Evolutionary conservation across 2,113 vertebrate genomes (phyloP), one percentile per base, ranked within the genome.

Genomic region (Lamprologus speciosus): DNA sequence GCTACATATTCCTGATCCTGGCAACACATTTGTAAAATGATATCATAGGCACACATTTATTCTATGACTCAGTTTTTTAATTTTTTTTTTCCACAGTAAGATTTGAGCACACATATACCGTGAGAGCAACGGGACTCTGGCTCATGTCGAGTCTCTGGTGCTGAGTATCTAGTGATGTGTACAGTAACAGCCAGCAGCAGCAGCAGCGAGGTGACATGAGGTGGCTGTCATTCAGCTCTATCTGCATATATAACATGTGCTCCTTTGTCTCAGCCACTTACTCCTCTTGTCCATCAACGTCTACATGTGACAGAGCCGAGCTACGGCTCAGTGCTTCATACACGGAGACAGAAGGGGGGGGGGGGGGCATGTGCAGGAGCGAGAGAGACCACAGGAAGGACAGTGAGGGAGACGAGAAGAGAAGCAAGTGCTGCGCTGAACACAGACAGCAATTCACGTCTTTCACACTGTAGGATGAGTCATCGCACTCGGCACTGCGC

Each of bases 391-490:
- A 28, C 31, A 78, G 84, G 85, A 75, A 83, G 70, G 83, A 89
- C 78, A 70, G 58, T 5, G 23, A 86, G 75, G 78, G 54, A 83
- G 80, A 54, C 63, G 47, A 55, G 80, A 65, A 84, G 54, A 28
- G 73, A 79, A 86, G 31, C 35, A 37, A 86, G 85, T 28, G 81
- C 58, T 8, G 45, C 21, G 73, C 80, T 78, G 87, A 87, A 87
- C 85, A 78, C 82, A 53, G 89, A 42, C 89, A 92, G 84, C 89
- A 26, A 65, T 82, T 88, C 83, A 79, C 26, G 55, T 92, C 85
- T 91, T 93, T 90, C 82, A 87, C 89, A 83, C 82, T 51, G 79
- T 84, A 85, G 90, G 94, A 95, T 96, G 95, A 96, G 94, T 96
- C 94, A 96, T 95, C 94, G 78, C 6, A 87, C 80, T 87, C 81